A percentile compares a stretch with the other conserved stretches of the same genome.
These are phyloP conservation scores for Sapajus apella DNA, from an alignment of 2,113 vertebrate genomes.

Conservation along the genomic window DNA sequence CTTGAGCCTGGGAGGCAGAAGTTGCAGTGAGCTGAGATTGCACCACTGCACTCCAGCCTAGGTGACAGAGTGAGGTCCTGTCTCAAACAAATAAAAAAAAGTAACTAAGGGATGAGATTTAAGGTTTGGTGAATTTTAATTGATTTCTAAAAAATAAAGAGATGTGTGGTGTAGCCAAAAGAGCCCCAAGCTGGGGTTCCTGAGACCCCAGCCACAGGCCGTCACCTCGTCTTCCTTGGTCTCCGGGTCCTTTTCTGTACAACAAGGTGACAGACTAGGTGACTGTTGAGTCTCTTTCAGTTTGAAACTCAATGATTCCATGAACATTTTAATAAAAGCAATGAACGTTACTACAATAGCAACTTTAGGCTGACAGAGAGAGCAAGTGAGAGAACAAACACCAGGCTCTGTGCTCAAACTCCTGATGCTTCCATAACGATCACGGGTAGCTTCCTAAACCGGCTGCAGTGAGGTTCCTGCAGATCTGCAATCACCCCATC, in stretches of 20 bases:
- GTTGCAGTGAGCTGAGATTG: no score
- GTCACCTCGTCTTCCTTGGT: not conserved
- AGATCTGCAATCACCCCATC: not conserved
- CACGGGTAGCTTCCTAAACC: not conserved
- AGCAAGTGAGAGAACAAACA: not conserved
- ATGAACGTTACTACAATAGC: not conserved
- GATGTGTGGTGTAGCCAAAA: not conserved
- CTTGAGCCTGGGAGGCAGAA: no score
- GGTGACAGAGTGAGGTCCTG: no score
- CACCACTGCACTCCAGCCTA: no score
- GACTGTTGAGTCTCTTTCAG: not conserved
- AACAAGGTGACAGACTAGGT: not conserved
- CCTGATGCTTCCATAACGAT: not conserved
- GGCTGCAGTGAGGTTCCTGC: not conserved
- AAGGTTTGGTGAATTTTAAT: not conserved
- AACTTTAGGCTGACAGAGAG: not conserved
- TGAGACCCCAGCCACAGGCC: not conserved
- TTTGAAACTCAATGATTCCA: not conserved
- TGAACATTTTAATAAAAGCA: not conserved
- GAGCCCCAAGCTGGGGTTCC: not conserved
- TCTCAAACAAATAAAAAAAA: no score
- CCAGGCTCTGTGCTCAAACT: not conserved
- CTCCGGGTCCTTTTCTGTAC: not conserved
- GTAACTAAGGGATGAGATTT: not conserved
- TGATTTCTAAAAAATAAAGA: conserved; percentile 32